These are phyloP conservation scores for Orthonyx spaldingii DNA, from an alignment of 2,113 vertebrate genomes.

Conservation along the genomic window DNA sequence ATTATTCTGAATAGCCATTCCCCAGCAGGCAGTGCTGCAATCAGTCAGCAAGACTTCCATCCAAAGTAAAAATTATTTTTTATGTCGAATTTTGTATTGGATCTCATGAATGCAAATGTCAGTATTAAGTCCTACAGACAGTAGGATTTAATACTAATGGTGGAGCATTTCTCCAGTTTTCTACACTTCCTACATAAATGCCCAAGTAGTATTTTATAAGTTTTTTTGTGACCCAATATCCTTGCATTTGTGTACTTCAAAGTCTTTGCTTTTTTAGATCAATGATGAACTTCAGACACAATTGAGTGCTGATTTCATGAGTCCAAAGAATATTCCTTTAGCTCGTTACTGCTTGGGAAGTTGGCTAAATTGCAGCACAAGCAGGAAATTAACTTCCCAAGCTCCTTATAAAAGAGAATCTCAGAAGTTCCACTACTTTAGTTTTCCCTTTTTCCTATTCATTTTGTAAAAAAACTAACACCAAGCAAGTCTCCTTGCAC, in stretches of 20 bases:
- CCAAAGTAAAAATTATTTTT: conserved; percentile 82
- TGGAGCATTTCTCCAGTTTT: neutral
- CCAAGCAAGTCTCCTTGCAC: neutral
- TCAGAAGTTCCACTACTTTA: neutral
- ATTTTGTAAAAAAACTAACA: neutral
- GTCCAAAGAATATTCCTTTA: neutral
- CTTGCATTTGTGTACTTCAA: neutral
- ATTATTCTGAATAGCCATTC: conserved; percentile 97
- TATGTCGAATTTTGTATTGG: neutral
- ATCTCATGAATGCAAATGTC: neutral
- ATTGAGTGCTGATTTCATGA: neutral
- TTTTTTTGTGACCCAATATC: neutral
- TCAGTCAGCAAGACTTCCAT: conserved; percentile 94
- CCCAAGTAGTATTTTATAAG: neutral
- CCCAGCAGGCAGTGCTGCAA: conserved; percentile 84
- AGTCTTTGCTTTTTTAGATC: neutral
- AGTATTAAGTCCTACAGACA: neutral
- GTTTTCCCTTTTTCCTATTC: neutral
- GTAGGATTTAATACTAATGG: neutral
- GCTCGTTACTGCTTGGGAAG: neutral
- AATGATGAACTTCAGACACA: neutral
- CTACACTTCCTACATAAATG: neutral
- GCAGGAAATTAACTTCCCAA: neutral
- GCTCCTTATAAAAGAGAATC: neutral
- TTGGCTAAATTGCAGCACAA: neutral